Conservation (phyloP, 2,797 vertebrate species). For the Scarus forsteni region DNA sequence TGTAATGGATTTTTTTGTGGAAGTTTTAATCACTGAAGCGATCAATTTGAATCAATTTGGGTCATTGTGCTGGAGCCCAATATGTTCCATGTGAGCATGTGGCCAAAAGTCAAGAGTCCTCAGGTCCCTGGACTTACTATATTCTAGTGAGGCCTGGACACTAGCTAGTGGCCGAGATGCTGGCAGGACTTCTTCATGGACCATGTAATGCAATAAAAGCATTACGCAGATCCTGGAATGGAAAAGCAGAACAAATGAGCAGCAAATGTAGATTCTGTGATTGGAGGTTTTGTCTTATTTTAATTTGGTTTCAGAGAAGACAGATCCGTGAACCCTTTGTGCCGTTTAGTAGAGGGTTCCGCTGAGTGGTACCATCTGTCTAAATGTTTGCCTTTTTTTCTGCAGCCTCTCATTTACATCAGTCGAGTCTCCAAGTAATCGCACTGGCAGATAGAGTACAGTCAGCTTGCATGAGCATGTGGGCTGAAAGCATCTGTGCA, state of each 20-base stretch:
- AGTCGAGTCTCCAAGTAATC: conserved; percentile 29
- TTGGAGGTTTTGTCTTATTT: conserved; percentile 17
- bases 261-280: neutral
- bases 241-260: neutral
- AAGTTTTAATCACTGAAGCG: too few relatives aligned
- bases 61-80: too few relatives aligned
- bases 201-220: neutral
- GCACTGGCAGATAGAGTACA: conserved; percentile 20
- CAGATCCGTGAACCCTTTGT: conserved; percentile 29
- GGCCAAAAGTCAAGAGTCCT: too few relatives aligned
- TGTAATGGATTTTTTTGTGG: too few relatives aligned
- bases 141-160: too few relatives aligned
- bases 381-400: conserved; percentile 50
- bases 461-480: conserved; percentile 30
- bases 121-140: too few relatives aligned
- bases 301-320: conserved; percentile 20
- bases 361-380: conserved; percentile 47
- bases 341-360: conserved; percentile 16
- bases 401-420: conserved; percentile 42
- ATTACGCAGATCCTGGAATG: neutral
- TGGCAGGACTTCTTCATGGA: too few relatives aligned
- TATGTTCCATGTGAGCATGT: too few relatives aligned
- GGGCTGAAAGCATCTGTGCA: conserved; percentile 35
- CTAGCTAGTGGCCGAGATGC: too few relatives aligned
- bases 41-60: too few relatives aligned